These are phyloP conservation scores for Steromphala cineraria DNA, from an alignment of 2,888 invertebrate species.

Conservation along the genomic window DNA sequence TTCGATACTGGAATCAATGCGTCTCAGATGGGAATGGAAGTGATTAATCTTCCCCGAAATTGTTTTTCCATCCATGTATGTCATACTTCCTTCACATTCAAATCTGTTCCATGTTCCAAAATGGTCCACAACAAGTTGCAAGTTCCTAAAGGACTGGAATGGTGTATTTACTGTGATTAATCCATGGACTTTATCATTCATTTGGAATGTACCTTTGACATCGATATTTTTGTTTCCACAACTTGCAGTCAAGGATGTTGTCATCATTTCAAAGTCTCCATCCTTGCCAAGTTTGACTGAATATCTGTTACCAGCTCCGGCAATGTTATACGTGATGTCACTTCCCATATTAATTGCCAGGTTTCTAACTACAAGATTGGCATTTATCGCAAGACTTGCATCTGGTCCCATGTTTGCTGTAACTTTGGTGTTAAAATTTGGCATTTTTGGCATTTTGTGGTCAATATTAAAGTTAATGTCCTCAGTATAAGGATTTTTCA, in stretches of 20 bases:
- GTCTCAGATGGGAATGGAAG: not conserved
- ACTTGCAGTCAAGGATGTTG: not conserved
- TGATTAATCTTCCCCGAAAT: slow-evolving; percentile 29
- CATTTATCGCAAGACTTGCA: not conserved
- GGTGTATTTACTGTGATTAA: slow-evolving; percentile 26
- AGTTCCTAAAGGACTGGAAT: slow-evolving; percentile 1
- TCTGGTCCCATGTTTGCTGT: not conserved
- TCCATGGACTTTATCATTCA: not conserved
- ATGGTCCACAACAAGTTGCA: slow-evolving; percentile 34
- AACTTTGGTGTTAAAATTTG: not conserved
- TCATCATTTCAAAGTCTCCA: not conserved
- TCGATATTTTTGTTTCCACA: not conserved
- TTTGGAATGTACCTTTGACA: not conserved
- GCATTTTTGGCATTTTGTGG: slow-evolving; percentile 1
- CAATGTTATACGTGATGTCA: not conserved
- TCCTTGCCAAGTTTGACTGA: not conserved
- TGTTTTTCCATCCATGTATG: slow-evolving; percentile 13
- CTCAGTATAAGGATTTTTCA: slow-evolving; percentile 44
- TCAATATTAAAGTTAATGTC: slow-evolving; percentile 32
- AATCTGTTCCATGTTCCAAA: slow-evolving; percentile 33
- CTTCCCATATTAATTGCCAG: not conserved
- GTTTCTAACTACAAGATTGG: not conserved
- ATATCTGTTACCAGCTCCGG: not conserved
- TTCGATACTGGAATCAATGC: slow-evolving; percentile 25
- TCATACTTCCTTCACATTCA: slow-evolving; percentile 28